Conservation (phyloP, 2,888 invertebrate genomes). For the Leistus spinibarbis region DNA sequence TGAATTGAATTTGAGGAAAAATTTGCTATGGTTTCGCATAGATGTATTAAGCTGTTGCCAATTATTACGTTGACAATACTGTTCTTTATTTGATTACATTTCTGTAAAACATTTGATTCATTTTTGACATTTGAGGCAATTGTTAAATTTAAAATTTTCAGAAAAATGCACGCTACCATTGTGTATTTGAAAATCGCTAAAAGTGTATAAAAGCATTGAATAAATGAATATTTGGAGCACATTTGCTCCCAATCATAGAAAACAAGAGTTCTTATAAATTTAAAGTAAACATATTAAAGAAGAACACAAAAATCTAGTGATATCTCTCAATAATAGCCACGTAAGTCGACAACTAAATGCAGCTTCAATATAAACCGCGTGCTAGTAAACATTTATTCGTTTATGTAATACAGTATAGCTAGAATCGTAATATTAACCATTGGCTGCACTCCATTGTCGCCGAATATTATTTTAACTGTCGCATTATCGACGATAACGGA, state of each 20-base stretch:
- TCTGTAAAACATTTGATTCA: not conserved
- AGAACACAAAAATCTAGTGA: no score
- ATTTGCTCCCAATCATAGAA: not conserved
- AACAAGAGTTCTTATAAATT: not conserved
- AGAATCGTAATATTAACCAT: no score
- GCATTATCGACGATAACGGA: no score
- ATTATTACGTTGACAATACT: not conserved
- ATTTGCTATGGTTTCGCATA: not conserved
- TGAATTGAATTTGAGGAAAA: not conserved
- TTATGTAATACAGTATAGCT: no score
- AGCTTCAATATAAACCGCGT: no score
- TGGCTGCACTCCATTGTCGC: no score
- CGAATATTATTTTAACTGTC: no score
- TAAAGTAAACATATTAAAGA: not conserved
- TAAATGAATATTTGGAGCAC: not conserved
- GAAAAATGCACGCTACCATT: not conserved
- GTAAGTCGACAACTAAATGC: no score
- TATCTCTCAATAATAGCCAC: no score
- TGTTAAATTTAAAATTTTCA: not conserved
- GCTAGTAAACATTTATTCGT: no score
- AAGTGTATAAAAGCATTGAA: not conserved
- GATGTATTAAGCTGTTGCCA: not conserved
- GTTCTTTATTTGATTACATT: not conserved
- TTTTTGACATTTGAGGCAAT: not conserved
- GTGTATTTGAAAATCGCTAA: not conserved